Conservation (phyloP, 1,140 invertebrate genomes). For the Solenopsis invicta region DNA sequence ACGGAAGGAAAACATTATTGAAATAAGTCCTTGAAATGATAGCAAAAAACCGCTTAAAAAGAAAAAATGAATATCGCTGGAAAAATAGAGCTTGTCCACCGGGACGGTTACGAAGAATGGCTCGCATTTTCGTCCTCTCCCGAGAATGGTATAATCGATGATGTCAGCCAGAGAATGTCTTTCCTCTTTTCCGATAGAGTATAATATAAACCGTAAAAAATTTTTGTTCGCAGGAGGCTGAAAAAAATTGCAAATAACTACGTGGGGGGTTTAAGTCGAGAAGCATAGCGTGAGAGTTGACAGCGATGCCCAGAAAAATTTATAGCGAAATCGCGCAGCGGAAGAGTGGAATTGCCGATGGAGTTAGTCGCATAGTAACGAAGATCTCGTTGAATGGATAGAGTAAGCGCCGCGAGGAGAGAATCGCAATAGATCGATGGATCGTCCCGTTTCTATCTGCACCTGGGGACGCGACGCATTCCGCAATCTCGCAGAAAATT, state of each 20-base stretch:
- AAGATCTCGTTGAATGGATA: conserved; percentile 22
- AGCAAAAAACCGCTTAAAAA: conserved; percentile 25
- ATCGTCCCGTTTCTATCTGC: not conserved
- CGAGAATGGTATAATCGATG: conserved; percentile 28
- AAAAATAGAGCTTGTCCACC: conserved; percentile 32
- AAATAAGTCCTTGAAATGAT: conserved; percentile 22
- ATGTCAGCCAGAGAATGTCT: not conserved
- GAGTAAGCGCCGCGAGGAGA: not conserved
- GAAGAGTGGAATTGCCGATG: conserved; percentile 27
- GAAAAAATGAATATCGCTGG: conserved; percentile 18
- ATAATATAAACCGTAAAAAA: conserved; percentile 15
- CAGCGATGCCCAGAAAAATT: conserved; percentile 9
- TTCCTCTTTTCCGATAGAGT: not conserved
- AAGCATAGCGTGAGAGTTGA: not conserved
- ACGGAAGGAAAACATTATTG: conserved; percentile 1
- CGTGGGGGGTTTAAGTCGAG: not conserved
- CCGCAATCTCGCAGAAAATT: conserved; percentile 31
- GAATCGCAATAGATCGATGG: conserved; percentile 12
- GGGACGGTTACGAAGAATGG: conserved; percentile 4
- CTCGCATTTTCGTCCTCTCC: conserved; percentile 22
- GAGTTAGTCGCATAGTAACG: conserved; percentile 6
- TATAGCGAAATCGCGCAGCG: conserved; percentile 46
- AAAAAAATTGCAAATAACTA: conserved; percentile 43
- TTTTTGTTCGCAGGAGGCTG: not conserved
- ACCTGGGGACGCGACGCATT: conserved; percentile 21